A percentile compares a stretch with the other conserved stretches of the same genome.
phyloP scores from a whole-genome alignment of 2,888 invertebrate genomes.

The Rhagium mordax region DNA sequence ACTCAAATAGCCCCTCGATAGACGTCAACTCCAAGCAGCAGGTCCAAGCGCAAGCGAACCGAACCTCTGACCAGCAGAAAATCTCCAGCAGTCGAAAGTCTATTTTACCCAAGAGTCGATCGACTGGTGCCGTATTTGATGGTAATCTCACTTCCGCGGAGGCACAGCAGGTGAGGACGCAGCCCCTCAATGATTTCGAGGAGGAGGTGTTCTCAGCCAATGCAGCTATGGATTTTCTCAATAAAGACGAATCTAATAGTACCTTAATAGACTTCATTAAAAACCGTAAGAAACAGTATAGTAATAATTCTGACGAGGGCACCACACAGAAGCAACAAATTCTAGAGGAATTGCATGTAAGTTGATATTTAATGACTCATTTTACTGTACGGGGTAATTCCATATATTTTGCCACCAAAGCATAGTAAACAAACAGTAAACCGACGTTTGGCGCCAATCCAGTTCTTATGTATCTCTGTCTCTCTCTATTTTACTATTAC shows the following conservation, averaged over 20 bases:
- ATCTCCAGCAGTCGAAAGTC: slow-evolving; percentile 65
- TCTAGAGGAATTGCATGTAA: slow-evolving; percentile 76
- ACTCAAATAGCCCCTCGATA: slow-evolving; percentile 60
- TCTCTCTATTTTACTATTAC: no score
- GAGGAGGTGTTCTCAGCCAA: slow-evolving; percentile 64
- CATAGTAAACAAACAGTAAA: no score
- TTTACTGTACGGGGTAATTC: no score
- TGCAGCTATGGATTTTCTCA: slow-evolving; percentile 66
- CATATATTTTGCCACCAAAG: no score
- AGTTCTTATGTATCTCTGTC: no score
- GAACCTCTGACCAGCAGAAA: slow-evolving; percentile 41
- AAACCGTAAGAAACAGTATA: slow-evolving; percentile 65
- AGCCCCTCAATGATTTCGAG: slow-evolving; percentile 66
- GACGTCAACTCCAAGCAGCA: slow-evolving; percentile 63
- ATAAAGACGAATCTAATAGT: slow-evolving; percentile 72
- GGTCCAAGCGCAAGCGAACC: slow-evolving; percentile 49
- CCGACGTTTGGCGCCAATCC: no score
- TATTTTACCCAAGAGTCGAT: slow-evolving; percentile 72
- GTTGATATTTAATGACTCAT: slow-evolving; percentile 39
- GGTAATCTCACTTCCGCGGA: slow-evolving; percentile 72
- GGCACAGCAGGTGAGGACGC: slow-evolving; percentile 74
- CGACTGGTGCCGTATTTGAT: slow-evolving; percentile 71
- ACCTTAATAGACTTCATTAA: slow-evolving; percentile 69
- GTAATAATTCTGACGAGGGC: slow-evolving; percentile 73
- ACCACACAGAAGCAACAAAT: slow-evolving; percentile 80